phyloP scores from a whole-genome alignment of 2,888 invertebrate species.

The Nineta flava region DNA sequence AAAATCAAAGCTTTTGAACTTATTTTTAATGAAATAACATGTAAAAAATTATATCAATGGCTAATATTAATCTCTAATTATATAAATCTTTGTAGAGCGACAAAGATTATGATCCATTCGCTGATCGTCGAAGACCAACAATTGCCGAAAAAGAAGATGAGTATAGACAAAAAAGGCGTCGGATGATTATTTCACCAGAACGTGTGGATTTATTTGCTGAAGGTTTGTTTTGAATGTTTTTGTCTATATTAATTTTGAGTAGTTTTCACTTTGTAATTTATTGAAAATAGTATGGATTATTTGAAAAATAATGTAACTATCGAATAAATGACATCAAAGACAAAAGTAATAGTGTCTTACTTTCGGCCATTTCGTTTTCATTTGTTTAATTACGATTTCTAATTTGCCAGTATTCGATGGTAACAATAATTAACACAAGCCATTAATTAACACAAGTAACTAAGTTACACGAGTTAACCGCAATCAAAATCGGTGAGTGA shows the following conservation, averaged over 20 bases:
- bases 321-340: too few species aligned
- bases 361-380: too few species aligned
- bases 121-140: conserved; percentile 76
- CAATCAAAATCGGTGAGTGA: too few species aligned
- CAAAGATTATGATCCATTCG: conserved; percentile 90
- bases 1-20: too few species aligned
- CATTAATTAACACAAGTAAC: too few species aligned
- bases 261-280: background rate
- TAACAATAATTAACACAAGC: too few species aligned
- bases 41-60: too few species aligned
- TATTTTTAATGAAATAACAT: too few species aligned
- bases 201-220: conserved; percentile 95
- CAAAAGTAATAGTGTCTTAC: too few species aligned
- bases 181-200: conserved; percentile 93
- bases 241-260: conserved; percentile 9
- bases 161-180: conserved; percentile 74
- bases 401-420: too few species aligned
- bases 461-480: too few species aligned
- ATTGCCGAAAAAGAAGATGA: conserved; percentile 96
- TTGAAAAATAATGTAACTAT: background rate
- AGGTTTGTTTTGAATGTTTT: conserved; percentile 45
- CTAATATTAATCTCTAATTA: background rate
- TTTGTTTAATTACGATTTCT: too few species aligned
- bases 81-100: conserved; percentile 44
- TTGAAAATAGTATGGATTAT: background rate